A percentile compares a stretch with the other conserved stretches of the same genome.
These are phyloP conservation scores for Coranthus polyacanthus DNA, from an alignment of 2,797 vertebrate species.

Conservation along the genomic window DNA sequence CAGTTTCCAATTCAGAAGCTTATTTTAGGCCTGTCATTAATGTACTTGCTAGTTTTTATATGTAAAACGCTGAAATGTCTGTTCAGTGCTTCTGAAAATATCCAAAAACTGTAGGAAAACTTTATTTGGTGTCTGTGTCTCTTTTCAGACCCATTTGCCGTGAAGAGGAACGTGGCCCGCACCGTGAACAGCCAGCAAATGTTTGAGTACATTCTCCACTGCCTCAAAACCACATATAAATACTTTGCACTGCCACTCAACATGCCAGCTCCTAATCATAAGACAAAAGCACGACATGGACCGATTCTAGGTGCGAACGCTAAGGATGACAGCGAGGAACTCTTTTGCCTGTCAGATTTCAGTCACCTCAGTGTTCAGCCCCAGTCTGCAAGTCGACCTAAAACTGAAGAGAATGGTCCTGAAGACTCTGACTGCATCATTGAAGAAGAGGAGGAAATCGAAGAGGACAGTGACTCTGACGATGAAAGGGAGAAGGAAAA, in stretches of 20 bases:
- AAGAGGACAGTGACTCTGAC: slow-evolving; percentile 84
- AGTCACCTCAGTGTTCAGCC: slow-evolving; percentile 55
- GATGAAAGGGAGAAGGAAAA: slow-evolving; percentile 81
- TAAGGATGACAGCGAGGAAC: slow-evolving; percentile 33
- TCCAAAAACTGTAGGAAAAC: not conserved
- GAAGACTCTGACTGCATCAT: slow-evolving; percentile 87
- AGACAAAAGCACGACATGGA: slow-evolving; percentile 21
- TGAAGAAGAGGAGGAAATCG: slow-evolving; percentile 85
- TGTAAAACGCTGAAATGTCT: no score
- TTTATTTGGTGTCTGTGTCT: slow-evolving; percentile 21
- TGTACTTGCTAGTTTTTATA: no score
- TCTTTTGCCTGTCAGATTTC: slow-evolving; percentile 45
- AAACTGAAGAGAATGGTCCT: slow-evolving; percentile 50
- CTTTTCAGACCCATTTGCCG: slow-evolving; percentile 91
- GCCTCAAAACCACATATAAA: slow-evolving; percentile 94
- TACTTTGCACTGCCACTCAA: slow-evolving; percentile 93
- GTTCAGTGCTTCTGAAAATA: no score
- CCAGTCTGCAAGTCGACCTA: slow-evolving; percentile 21
- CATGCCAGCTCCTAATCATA: slow-evolving; percentile 59
- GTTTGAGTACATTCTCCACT: slow-evolving; percentile 93
- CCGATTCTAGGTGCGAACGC: slow-evolving; percentile 22
- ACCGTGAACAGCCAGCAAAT: slow-evolving; percentile 93
- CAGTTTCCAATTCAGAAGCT: no score
- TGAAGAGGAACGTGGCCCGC: slow-evolving; percentile 95
- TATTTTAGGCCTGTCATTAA: no score